Base-by-base conservation (phyloP, 1,140 invertebrate genomes). In the Anoplolepis gracilipes region DNA sequence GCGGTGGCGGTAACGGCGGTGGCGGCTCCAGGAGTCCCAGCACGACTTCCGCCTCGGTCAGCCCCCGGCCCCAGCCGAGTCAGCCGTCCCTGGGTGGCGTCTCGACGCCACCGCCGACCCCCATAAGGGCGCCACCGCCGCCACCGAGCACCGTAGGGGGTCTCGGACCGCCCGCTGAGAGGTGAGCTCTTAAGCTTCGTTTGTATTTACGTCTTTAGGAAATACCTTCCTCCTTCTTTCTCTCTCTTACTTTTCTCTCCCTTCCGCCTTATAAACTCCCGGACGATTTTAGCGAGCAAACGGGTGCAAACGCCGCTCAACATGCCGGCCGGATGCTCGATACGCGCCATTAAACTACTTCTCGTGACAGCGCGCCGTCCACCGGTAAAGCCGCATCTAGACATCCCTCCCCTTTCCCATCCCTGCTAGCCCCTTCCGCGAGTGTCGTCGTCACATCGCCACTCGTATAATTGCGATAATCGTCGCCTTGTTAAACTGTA, bases 41-140 rank as follows among this genome's bases (percentile, higher is more conserved):
- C 84, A 95, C 94, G 70, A 95, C 94, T 42, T 95, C 94, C 86
- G 93, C 94, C 42, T 95, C 94, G 72, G 94, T 95, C 55, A 95
- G 94, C 85, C 94, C 94, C 22, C 90, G 94, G 69, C 94, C 94
- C 46, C 92, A 90, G 84, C 93, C 93, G 79, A 94, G 92, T 85
- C 94, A 94, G 89, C 91, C 92, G 92, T 93, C 93, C 85, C 88
- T 94, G 85, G 90, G 92, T 88, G 92, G 93, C 85, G 92, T 91
- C 88, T 90, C 92, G 90, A 93, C 93, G 90, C 93, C 94, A 90
- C 92, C 94, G 77, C 93, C 94, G 73, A 94, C 91, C 84, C 90
- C 93, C 77, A 88, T 91, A 87, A 91, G 91, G 90, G 90, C 91
- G 91, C 90, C 92, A 70, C 92, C 90, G 85, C 88, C 91, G 55